Conservation (phyloP, 2,888 invertebrate species). For the Apotomis betuletana region DNA sequence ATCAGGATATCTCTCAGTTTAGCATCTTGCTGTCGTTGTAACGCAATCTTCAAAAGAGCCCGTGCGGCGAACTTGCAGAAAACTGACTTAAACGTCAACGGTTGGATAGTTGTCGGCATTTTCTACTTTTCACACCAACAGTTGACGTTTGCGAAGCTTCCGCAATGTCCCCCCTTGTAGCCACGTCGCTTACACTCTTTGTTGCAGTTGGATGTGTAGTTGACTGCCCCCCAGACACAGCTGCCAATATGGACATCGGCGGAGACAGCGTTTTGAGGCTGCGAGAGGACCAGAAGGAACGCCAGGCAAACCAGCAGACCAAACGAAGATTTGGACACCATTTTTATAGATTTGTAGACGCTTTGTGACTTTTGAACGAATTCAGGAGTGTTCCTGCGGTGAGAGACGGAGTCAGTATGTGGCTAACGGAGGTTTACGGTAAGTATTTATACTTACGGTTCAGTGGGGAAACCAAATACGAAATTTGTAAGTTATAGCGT, state of each 20-base stretch:
- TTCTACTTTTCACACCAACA: conserved; percentile 27
- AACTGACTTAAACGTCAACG: not conserved
- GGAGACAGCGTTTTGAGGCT: conserved; percentile 44
- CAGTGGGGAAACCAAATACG: no score
- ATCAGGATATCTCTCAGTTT: no score
- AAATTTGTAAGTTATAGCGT: no score
- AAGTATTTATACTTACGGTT: no score
- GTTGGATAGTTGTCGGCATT: not conserved
- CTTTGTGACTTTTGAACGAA: no score
- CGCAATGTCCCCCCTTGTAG: conserved; percentile 49
- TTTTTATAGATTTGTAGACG: not conserved
- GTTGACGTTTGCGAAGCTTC: conserved; percentile 46
- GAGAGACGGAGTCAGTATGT: not conserved
- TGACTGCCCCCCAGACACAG: conserved; percentile 54
- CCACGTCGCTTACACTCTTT: conserved; percentile 50
- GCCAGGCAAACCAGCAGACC: conserved; percentile 48
- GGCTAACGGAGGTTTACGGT: not conserved
- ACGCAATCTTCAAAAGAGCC: not conserved
- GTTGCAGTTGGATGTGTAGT: conserved; percentile 54
- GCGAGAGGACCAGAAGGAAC: conserved; percentile 51
- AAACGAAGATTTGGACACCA: conserved; percentile 21
- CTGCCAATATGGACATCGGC: conserved; percentile 52
- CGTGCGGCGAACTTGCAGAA: not conserved
- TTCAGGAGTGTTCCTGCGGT: not conserved
- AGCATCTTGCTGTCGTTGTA: no score